These are phyloP conservation scores for Caenorhabditis macrosperma DNA, from an alignment of 2,888 invertebrate species.

Conservation along the genomic window DNA sequence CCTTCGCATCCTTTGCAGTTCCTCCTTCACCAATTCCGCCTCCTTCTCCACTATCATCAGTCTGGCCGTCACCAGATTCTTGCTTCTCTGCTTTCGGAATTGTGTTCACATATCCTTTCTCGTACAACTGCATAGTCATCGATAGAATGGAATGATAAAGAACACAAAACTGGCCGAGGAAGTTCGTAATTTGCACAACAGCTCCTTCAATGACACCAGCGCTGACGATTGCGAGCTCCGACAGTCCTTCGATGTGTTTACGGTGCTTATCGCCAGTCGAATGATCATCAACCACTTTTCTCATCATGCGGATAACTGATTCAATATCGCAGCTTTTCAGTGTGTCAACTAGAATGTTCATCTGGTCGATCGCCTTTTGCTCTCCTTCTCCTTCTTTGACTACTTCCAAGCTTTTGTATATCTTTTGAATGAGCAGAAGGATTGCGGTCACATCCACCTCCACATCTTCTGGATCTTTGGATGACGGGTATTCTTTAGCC, in stretches of 20 bases:
- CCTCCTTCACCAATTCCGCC: conserved; percentile 75
- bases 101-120: conserved; percentile 91
- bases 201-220: conserved; percentile 16
- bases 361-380: conserved; percentile 47
- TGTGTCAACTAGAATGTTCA: conserved; percentile 15
- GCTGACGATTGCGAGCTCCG: conserved; percentile 23
- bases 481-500: conserved; percentile 5
- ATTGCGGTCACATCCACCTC: conserved; percentile 34
- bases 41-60: conserved; percentile 70
- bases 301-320: background rate
- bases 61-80: conserved; percentile 85
- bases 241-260: conserved; percentile 20
- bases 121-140: conserved; percentile 62
- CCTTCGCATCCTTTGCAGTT: conserved; percentile 86
- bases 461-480: conserved; percentile 7
- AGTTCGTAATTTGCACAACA: conserved; percentile 18
- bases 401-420: conserved; percentile 40
- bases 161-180: conserved; percentile 23
- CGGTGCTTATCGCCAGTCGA: conserved; percentile 7
- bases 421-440: conserved; percentile 40
- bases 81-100: conserved; percentile 81
- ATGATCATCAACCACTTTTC: conserved; percentile 6
- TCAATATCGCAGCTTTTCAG: conserved; percentile 25
- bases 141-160: conserved; percentile 61
- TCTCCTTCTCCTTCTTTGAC: conserved; percentile 20